Evolutionary conservation across 2,113 vertebrate species (phyloP), one percentile per base, ranked within the genome.

Genomic region (Anas platyrhynchos): DNA sequence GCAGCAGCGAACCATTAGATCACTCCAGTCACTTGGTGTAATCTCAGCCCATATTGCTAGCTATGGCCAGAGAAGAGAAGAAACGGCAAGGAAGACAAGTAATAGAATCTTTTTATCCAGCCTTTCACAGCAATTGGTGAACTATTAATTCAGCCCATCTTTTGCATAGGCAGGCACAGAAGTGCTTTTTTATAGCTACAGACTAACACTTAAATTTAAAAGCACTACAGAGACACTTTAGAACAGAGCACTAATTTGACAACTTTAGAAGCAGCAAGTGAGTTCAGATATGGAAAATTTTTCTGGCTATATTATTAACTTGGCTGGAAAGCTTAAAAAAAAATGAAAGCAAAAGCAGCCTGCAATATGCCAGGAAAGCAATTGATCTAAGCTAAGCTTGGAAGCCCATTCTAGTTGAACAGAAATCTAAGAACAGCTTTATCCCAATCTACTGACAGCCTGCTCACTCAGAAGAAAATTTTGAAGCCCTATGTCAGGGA

Each of bases 141-240:
- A 74, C 50, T 71, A 90, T 58, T 90, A 90, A 95, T 93, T 83
- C 79, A 86, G 72, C n/a, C 41, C 59, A 16, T 80, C 82, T 82
- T 94, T 91, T 88, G 50, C 83, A 97, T 74, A 90, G 80, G 63
- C 72, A 86, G 83, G 31, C 86, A 56, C 55, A 83, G 66, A 93
- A 92, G 59, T 38, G 36, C 59, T 74, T 93, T 93, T 93, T 77
- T 80, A 67, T 77, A 88, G 86, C 80, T 92, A 46, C 50, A 86
- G 88, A 59, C 16, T 69, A 92, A 67, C 52, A 67, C 27, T 93
- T 91, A 88, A 71, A 88, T 92, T 91, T 94, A 88, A 97, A 97
- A 95, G 76, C 91, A 81, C 94, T 93, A 92, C 55, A 90, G 96
- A 94, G 95, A 86, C 79, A 67, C 41, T 93, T 96, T 43, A 90